Base-by-base conservation (phyloP, 2,888 invertebrate species). In the Cremastinae sp. region DNA sequence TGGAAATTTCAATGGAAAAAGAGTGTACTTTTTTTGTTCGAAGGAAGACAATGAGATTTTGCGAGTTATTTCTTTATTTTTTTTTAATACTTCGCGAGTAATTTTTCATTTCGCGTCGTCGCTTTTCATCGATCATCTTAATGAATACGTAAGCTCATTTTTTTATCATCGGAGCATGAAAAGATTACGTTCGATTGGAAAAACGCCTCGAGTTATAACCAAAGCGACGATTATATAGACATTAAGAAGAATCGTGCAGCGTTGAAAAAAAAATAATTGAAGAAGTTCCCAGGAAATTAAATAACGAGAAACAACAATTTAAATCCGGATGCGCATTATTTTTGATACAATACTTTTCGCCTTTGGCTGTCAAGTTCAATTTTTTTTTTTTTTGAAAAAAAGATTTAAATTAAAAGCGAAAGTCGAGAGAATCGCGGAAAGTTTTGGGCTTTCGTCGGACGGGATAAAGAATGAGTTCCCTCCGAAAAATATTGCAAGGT, bases 261-360 rank as follows among this genome's bases (percentile, higher is more conserved):
- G 54, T 66, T 34, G 53, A 66, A 66, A 49, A 58, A 65, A 66
- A 54, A 14, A 36, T 54, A 68, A 68, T 65, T 58, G 64, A 16
- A 8, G 8, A 16, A 53, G 61, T 22, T 36, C 59, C 28, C 51
- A 22, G 61, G 54, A 61, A 66, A 68, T 73, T 74, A 54, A 74
- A 68, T 74, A 74, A 73, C 65, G 43, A 73, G 73, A 59, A 14
- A n/a, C 10, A 58, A 18, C 47, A 16, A 12, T 4, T 16, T 56
- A 59, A 65, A 54, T 73, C 66, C n/a, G 36, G 34, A 3, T 34
- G n/a, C n/a, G n/a, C n/a, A n/a, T n/a, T 51, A 16, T 51, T 51
- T 10, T 65, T 34, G 22, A 12, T 28, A 49, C 64, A 47, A 20
- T 22, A 14, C 43, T n/a, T 4, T 8, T 22, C n/a, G 36, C 47